Conservation (phyloP, 2,797 vertebrate genomes). For the Novumbra hubbsi region DNA sequence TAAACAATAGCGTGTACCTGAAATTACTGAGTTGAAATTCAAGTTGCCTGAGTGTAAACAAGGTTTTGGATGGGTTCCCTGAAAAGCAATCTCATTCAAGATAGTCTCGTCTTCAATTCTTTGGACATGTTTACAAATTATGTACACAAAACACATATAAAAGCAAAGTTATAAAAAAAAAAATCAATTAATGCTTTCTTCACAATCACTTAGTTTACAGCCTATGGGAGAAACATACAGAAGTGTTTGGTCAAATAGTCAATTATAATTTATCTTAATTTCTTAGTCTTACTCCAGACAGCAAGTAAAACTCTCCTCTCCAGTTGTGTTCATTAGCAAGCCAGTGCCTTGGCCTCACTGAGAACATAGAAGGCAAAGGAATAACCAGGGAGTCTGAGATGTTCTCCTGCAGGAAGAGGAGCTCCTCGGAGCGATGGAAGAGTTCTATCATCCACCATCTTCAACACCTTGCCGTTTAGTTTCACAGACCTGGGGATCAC, state of each 20-base stretch:
- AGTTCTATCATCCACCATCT: slow-evolving; percentile 83
- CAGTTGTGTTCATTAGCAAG: slow-evolving; percentile 69
- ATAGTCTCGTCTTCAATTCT: neutral
- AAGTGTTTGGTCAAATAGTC: neutral
- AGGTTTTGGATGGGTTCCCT: neutral
- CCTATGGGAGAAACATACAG: slow-evolving; percentile 5
- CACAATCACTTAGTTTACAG: neutral
- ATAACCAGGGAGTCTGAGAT: slow-evolving; percentile 79
- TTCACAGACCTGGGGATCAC: slow-evolving; percentile 72
- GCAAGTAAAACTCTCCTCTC: neutral
- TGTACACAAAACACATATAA: neutral
- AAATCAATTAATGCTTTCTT: slow-evolving; percentile 5
- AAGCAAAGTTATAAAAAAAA: slow-evolving; percentile 1
- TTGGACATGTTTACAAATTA: neutral
- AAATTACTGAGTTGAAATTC: neutral
- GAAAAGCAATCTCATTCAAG: neutral
- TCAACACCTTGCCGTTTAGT: slow-evolving; percentile 80
- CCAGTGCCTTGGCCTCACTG: slow-evolving; percentile 70
- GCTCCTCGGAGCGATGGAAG: slow-evolving; percentile 76
- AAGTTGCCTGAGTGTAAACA: neutral
- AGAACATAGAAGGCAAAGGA: slow-evolving; percentile 89
- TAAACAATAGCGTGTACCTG: neutral
- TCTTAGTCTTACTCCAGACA: neutral
- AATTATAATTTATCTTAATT: neutral
- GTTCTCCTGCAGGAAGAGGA: slow-evolving; percentile 60